phyloP scores from a whole-genome alignment of 2,113 vertebrate genomes.

The Oriolus oriolus region DNA sequence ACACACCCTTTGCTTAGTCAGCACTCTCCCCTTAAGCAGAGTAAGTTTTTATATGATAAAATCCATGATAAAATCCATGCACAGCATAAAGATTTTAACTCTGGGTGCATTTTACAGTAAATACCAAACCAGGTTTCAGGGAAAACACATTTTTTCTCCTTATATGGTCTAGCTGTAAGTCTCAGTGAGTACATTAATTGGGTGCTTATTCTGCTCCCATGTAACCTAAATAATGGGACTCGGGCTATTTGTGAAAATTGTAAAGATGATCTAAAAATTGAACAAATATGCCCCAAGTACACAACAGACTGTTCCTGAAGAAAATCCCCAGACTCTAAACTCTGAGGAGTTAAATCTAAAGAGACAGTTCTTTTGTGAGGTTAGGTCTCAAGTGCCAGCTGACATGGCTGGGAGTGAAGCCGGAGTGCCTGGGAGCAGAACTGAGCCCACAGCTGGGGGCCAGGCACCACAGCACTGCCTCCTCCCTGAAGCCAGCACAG shows the following conservation, averaged over 20 bases:
- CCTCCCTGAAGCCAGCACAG: neutral
- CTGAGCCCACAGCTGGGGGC: neutral
- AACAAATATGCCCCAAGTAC: neutral
- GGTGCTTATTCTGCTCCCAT: neutral
- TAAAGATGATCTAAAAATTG: neutral
- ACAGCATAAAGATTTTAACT: neutral
- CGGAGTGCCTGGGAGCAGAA: neutral
- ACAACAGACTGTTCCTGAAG: neutral
- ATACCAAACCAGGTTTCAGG: constrained; percentile 10
- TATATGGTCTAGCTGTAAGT: constrained; percentile 38
- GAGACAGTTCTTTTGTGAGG: neutral
- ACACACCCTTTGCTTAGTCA: neutral
- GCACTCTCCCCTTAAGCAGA: neutral
- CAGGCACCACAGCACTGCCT: neutral
- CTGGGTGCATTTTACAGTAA: neutral
- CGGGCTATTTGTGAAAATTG: neutral
- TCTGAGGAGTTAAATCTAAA: neutral
- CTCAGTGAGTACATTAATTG: neutral
- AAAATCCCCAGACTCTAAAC: neutral
- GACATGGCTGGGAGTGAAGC: neutral
- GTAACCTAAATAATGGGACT: neutral
- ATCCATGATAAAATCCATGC: neutral
- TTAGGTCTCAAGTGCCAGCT: neutral
- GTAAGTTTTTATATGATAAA: neutral
- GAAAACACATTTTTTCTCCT: constrained; percentile 51